Evolutionary conservation across 2,797 vertebrate genomes (phyloP), one percentile per base, ranked within the genome.

Genomic region (Enteromius radiatus): DNA sequence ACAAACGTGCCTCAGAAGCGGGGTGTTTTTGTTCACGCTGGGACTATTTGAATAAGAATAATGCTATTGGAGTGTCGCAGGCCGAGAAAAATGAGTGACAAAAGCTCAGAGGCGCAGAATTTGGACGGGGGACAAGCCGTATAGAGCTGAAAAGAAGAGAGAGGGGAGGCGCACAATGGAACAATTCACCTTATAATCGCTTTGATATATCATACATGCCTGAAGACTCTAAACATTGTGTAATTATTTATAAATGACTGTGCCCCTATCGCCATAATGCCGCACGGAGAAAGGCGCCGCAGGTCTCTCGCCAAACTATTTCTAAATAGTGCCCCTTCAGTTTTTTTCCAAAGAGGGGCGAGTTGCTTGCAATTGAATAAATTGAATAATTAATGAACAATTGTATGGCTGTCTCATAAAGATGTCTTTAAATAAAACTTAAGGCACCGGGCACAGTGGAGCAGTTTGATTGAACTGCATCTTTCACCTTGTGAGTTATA

Each of bases 181-280:
- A 98, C 97, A 98, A 99, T 98, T 95, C 95, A 90, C 95, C 96
- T 97, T 97, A 95, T 98, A 98, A 97, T 98, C 96, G 96, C 97
- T 98, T 98, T 98, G 97, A 99, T 99, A 98, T 97, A 98, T 98
- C 98, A 97, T 97, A 98, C 97, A 97, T 97, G 96, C 96, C 97
- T 96, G 96, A 95, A 97, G 97, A 97, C 97, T 96, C 96, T 96
- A 98, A 98, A 98, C 97, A 97, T 97, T 98, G 96, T 98, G 97
- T 98, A 98, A 98, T 97, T 98, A 98, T 98, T 98, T 98, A 98
- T 98, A 98, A 98, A 99, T 98, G 97, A 97, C 95, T 95, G 95
- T 94, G 96, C 95, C 95, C 95, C 95, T 93, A 85, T 94, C 93
- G 91, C 91, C 95, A 96, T 96, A 96, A 97, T 96, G 92, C 95